These are phyloP conservation scores for Formica exsecta DNA, from an alignment of 1,140 invertebrate genomes.

Conservation along the genomic window DNA sequence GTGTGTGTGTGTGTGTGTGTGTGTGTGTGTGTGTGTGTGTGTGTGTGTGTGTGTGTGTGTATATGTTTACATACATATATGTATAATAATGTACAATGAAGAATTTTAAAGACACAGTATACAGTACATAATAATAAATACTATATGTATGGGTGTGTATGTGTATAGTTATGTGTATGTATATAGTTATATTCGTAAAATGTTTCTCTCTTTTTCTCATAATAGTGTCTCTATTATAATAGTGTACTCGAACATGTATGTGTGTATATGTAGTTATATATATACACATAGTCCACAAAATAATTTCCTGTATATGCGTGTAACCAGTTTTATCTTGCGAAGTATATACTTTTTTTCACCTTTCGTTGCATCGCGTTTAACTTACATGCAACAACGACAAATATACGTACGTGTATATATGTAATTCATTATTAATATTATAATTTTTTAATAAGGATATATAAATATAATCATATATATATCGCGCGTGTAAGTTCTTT, in stretches of 20 bases:
- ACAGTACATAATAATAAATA: constrained; percentile 88
- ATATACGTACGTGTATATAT: constrained; percentile 62
- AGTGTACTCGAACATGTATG: constrained; percentile 72
- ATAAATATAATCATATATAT: constrained; percentile 87
- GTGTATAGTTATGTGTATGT: constrained; percentile 68
- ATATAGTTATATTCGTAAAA: constrained; percentile 75
- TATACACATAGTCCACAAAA: constrained; percentile 66
- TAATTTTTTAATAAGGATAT: constrained; percentile 83
- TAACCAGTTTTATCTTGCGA: constrained; percentile 70
- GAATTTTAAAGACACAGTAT: constrained; percentile 86
- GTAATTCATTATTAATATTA: constrained; percentile 61
- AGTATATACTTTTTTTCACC: constrained; percentile 71
- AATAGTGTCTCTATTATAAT: constrained; percentile 48
- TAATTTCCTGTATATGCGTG: constrained; percentile 14
- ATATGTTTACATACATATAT: constrained; percentile 78
- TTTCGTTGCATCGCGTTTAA: constrained; percentile 81
- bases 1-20: too few species aligned
- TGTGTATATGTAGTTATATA: constrained; percentile 69
- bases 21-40: too few species aligned
- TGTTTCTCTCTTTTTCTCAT: constrained; percentile 56
- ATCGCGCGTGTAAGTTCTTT: constrained; percentile 73
- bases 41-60: too few species aligned
- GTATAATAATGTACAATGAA: constrained; percentile 84
- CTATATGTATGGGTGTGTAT: constrained; percentile 81
- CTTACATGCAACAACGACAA: constrained; percentile 81